phyloP scores from a whole-genome alignment of 2,113 vertebrate genomes.

The Dendropsophus ebraccatus region DNA sequence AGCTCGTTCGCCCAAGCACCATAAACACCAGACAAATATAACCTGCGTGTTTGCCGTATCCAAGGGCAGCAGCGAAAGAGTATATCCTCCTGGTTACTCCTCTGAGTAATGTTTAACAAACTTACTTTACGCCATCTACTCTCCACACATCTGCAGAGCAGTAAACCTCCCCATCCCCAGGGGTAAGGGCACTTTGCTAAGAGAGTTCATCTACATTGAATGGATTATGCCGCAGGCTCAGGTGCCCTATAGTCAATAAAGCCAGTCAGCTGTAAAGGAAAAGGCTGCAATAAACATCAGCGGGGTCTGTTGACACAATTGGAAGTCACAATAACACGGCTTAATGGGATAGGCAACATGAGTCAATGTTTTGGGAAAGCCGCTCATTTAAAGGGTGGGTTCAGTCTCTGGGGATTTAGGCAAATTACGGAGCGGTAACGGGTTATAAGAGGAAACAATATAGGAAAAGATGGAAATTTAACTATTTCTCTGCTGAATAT shows the following conservation, averaged over 20 bases:
- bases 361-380: neutral
- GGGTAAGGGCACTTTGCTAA: neutral
- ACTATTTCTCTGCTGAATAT: too few species aligned
- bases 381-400: neutral
- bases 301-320: neutral
- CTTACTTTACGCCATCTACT: neutral
- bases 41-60: neutral
- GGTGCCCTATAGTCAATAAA: neutral
- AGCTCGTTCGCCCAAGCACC: neutral
- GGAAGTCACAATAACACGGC: neutral
- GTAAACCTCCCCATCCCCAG: neutral
- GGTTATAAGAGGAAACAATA: too few species aligned
- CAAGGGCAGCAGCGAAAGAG: neutral
- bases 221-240: conserved; percentile 23
- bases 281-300: neutral
- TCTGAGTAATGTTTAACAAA: conserved; percentile 4
- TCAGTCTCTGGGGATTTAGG: too few species aligned
- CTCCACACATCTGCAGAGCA: too few species aligned
- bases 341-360: neutral
- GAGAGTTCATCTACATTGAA: conserved; percentile 3
- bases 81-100: neutral
- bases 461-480: too few species aligned
- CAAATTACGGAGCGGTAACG: too few species aligned
- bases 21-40: neutral
- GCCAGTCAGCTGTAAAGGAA: conserved; percentile 15